Evolutionary conservation across 2,113 vertebrate genomes (phyloP).

Genomic region (Leptobrachium leishanense): DNA sequence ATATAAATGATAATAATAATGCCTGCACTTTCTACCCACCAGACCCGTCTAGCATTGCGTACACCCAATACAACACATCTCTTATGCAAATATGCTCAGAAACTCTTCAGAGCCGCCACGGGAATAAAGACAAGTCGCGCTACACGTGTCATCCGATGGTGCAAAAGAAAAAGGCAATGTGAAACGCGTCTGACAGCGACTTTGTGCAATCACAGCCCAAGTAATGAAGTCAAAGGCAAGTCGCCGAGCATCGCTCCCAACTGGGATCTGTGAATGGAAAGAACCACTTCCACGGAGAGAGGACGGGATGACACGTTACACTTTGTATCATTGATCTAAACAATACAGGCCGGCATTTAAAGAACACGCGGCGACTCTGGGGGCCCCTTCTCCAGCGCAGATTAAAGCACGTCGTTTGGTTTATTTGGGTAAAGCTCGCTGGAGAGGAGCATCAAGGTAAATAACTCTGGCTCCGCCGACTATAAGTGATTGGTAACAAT

Average conservation of each 20-base stretch:
- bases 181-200: background rate
- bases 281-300: background rate
- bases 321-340: background rate
- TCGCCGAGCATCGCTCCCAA: background rate
- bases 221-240: background rate
- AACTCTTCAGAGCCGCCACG: background rate
- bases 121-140: background rate
- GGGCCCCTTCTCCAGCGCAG: background rate
- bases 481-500: too few species aligned
- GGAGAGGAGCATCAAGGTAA: background rate
- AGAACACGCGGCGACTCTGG: background rate
- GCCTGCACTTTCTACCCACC: too few species aligned
- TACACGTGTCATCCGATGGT: background rate
- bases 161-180: background rate
- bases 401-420: background rate
- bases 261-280: background rate
- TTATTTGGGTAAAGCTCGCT: background rate
- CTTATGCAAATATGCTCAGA: background rate
- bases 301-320: background rate
- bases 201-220: background rate
- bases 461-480: background rate
- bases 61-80: slow-evolving; percentile 5
- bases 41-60: background rate
- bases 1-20: too few species aligned
- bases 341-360: background rate